These are phyloP conservation scores for Nebria brevicollis DNA, from an alignment of 2,888 invertebrate genomes.

Conservation along the genomic window DNA sequence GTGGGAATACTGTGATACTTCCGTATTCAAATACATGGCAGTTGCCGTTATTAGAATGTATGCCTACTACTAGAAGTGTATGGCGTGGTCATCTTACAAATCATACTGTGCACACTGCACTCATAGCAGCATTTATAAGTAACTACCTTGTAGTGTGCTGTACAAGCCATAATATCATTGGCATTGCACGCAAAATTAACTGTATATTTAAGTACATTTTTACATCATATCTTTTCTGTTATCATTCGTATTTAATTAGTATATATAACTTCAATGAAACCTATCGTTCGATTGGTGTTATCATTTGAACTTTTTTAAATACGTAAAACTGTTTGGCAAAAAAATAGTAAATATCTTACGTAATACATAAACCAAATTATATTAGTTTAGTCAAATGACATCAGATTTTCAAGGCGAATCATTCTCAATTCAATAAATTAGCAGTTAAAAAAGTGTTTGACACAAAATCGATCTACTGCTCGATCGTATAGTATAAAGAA, in stretches of 20 bases:
- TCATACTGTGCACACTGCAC: conserved; percentile 27
- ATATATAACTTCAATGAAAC: background rate
- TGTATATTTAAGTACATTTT: conserved; percentile 3
- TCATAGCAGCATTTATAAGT: background rate
- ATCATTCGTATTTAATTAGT: background rate
- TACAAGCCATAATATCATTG: background rate
- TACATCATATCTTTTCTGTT: background rate
- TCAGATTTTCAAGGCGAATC: conserved; percentile 1
- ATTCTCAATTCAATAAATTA: conserved; percentile 1
- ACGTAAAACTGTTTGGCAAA: background rate
- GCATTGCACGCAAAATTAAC: background rate
- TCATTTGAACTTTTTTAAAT: background rate
- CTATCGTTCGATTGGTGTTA: background rate
- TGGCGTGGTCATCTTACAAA: conserved; percentile 41
- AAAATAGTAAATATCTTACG: background rate
- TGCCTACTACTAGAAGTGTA: conserved; percentile 15
- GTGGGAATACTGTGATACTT: conserved; percentile 55
- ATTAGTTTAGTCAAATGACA: background rate
- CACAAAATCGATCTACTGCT: background rate
- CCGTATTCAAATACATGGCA: conserved; percentile 56
- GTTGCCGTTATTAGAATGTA: conserved; percentile 46
- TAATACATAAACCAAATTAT: background rate
- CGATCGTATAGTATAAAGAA: background rate
- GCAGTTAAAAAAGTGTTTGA: background rate
- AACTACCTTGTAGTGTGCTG: background rate